These are phyloP conservation scores for Lasioglossum oenotherae DNA, from an alignment of 2,888 invertebrate species.

Conservation along the genomic window DNA sequence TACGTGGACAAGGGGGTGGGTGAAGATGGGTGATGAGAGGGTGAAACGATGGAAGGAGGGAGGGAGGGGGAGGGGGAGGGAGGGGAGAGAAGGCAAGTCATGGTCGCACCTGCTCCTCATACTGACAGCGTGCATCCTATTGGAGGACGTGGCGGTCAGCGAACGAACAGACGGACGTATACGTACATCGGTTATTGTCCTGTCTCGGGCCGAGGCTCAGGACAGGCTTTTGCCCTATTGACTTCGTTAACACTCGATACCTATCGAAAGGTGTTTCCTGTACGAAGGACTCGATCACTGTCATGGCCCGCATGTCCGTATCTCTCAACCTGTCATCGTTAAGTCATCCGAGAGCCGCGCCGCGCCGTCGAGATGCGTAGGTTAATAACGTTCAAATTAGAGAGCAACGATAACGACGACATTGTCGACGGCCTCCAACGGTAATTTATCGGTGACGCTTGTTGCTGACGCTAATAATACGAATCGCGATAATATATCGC, in stretches of 20 bases:
- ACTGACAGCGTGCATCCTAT: slow-evolving; percentile 73
- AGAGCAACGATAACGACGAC: slow-evolving; percentile 50
- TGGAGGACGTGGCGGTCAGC: slow-evolving; percentile 73
- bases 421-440: slow-evolving; percentile 35
- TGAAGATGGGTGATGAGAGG: background rate
- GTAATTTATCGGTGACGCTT: slow-evolving; percentile 43
- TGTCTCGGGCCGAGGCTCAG: slow-evolving; percentile 54
- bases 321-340: slow-evolving; percentile 41
- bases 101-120: slow-evolving; percentile 78
- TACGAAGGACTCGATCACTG: slow-evolving; percentile 61
- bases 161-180: slow-evolving; percentile 66
- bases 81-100: slow-evolving; percentile 75
- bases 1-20: slow-evolving; percentile 48
- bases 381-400: slow-evolving; percentile 59
- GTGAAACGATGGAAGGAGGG: background rate
- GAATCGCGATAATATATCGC: slow-evolving; percentile 41
- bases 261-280: slow-evolving; percentile 66
- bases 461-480: slow-evolving; percentile 34
- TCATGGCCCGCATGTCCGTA: slow-evolving; percentile 40
- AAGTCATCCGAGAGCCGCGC: slow-evolving; percentile 31
- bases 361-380: slow-evolving; percentile 26
- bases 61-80: background rate
- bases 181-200: slow-evolving; percentile 73
- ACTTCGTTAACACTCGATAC: slow-evolving; percentile 74
- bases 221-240: slow-evolving; percentile 67